Evolutionary conservation across 2,113 vertebrate species (phyloP).

Genomic region (Gymnogyps californianus): DNA sequence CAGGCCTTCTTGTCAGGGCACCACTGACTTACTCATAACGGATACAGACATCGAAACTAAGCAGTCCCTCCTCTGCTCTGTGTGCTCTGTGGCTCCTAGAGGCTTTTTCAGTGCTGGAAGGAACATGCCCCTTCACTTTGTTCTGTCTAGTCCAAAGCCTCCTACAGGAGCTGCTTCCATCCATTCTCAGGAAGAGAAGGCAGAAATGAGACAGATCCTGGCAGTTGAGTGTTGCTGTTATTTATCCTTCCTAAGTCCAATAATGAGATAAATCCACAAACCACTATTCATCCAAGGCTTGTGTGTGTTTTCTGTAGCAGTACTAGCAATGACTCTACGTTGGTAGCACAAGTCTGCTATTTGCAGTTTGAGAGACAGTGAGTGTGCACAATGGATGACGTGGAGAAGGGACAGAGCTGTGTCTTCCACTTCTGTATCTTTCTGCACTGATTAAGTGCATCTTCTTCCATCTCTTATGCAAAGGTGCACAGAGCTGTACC

Average conservation of each 20-base stretch:
- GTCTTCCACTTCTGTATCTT: background rate
- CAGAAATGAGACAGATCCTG: background rate
- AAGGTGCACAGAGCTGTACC: background rate
- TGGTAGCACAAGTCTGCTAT: background rate
- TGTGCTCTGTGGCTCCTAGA: background rate
- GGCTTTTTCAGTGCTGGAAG: background rate
- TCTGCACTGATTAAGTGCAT: background rate
- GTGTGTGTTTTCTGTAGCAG: background rate
- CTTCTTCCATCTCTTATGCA: background rate
- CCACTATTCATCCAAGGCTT: background rate
- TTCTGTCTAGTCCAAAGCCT: background rate
- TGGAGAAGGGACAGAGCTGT: background rate
- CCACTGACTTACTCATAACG: background rate
- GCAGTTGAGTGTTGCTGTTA: background rate
- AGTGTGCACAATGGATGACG: background rate
- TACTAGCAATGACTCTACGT: fast-evolving
- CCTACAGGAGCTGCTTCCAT: background rate
- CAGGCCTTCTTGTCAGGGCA: background rate
- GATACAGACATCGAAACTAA: background rate
- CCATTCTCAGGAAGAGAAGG: background rate
- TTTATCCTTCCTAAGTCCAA: background rate
- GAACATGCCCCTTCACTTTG: background rate
- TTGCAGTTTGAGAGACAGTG: background rate
- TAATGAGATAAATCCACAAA: background rate
- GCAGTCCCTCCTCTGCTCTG: background rate